Evolutionary conservation across 1,140 invertebrate species (phyloP), one percentile per base, ranked within the genome.

Genomic region (Megalonaias nervosa): DNA sequence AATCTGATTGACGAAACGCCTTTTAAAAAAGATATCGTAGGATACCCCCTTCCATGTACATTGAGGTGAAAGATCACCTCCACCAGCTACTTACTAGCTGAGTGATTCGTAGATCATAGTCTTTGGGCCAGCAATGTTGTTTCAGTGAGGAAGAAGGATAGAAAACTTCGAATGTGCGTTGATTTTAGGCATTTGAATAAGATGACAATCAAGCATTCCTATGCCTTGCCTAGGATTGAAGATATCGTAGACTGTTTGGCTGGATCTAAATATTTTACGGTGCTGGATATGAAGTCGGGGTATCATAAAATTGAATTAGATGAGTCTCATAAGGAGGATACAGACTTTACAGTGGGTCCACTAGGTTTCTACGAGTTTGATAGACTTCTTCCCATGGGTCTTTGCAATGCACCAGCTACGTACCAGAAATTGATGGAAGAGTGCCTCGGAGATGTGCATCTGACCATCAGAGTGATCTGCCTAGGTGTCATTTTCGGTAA

Each of bases 361-460:
- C 59, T 74, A 17, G 57, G 77, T 26, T 75, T 80, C 56, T 79
- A 48, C 26, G 67, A 68, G 55, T 68, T 38, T 21, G 21, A 26
- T 1, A n/a, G 59, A 17, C n/a, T n/a, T n/a, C 60, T 66, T 26
- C 2, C 59, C 16, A 64, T 62, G 62, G 78, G 77, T 48, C 38
- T 79, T n/a, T 67, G 62, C 2, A 74, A 81, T 58, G 61, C 71
- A 6, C 76, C 76, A 9, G 75, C 75, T 3, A 72, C 79, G 17
- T 81, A 80, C 59, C 72, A 79, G 62, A 26, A 72, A 31, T n/a
- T 78, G 9, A 81, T 81, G 76, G 64, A 74, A 26, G 64, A 71
- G 59, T 71, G 68, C 31, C 21, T 77, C 16, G 75, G 15, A n/a
- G 70, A 72, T 67, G 14, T 66, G 14, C 15, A 71, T 65, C 14